Conservation (phyloP, 30 jellyfish, hydroid and myxozoan species). For the Hydractinia echinata region DNA sequence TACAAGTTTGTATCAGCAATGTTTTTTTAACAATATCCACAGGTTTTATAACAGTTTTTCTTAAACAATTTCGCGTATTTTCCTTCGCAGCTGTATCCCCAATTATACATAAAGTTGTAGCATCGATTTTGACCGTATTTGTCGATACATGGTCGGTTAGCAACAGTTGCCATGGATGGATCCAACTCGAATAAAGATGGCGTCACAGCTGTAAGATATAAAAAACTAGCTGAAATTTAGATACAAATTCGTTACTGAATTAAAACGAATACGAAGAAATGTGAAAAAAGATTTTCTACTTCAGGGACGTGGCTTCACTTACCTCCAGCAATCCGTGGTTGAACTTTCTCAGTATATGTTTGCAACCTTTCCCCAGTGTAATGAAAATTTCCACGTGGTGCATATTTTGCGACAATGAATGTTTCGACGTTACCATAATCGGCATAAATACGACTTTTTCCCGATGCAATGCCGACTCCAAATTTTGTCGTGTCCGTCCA, state of each 20-base stretch:
- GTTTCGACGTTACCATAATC: constrained; percentile 18
- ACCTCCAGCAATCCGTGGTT: constrained; percentile 20
- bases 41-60: constrained; percentile 6
- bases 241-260: neutral
- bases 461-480: constrained; percentile 16
- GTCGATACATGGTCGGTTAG: neutral
- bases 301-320: neutral
- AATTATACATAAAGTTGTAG: neutral
- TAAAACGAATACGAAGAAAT: neutral
- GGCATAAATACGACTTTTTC: neutral
- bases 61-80: neutral
- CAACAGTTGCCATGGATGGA: neutral
- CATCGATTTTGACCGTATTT: neutral
- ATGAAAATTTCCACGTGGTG: constrained; percentile 12
- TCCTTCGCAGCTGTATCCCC: constrained; percentile 18
- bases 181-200: constrained; percentile 8
- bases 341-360: constrained; percentile 4
- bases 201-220: neutral
- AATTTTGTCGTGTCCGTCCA: constrained; percentile 16
- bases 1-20: neutral
- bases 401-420: constrained; percentile 17
- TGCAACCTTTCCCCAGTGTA: neutral
- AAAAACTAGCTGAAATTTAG: neutral
- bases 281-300: neutral
- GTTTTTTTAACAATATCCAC: constrained; percentile 19